Evolutionary conservation across 2,113 vertebrate species (phyloP).

Genomic region (Channa argus): DNA sequence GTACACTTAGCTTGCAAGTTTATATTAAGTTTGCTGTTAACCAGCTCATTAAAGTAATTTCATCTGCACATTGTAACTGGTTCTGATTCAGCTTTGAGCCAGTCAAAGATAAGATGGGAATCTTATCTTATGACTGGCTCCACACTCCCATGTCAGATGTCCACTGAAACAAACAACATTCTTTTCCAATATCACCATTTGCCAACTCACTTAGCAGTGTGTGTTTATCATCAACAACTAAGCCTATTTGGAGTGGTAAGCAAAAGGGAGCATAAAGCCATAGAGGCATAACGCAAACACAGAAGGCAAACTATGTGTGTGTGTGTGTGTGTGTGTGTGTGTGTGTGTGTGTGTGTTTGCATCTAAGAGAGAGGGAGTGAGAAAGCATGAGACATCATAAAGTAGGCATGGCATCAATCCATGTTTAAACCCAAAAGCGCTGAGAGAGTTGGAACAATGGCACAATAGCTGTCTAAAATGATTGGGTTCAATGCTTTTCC

Average conservation of each 20-base stretch:
- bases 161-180: conserved; percentile 24
- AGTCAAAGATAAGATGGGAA: too few species aligned
- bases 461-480: conserved; percentile 32
- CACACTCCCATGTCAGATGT: background rate
- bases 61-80: background rate
- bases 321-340: background rate
- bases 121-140: conserved; percentile 23
- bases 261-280: background rate
- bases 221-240: conserved; percentile 23
- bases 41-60: background rate
- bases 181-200: conserved; percentile 12
- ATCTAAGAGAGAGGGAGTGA: conserved; percentile 1
- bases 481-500: conserved; percentile 57
- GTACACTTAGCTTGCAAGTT: too few species aligned
- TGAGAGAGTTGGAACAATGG: conserved; percentile 55
- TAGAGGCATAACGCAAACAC: background rate
- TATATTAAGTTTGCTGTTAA: too few species aligned
- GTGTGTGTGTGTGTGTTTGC: background rate
- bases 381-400: background rate
- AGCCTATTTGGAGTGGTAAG: conserved; percentile 22
- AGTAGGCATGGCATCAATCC: conserved; percentile 24
- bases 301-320: background rate
- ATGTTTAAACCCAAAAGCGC: conserved; percentile 64
- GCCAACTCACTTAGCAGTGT: conserved; percentile 20
- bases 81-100: conserved; percentile 3